Base-by-base conservation (phyloP, 2,113 vertebrate species). In the Aspidoscelis tigris region DNA sequence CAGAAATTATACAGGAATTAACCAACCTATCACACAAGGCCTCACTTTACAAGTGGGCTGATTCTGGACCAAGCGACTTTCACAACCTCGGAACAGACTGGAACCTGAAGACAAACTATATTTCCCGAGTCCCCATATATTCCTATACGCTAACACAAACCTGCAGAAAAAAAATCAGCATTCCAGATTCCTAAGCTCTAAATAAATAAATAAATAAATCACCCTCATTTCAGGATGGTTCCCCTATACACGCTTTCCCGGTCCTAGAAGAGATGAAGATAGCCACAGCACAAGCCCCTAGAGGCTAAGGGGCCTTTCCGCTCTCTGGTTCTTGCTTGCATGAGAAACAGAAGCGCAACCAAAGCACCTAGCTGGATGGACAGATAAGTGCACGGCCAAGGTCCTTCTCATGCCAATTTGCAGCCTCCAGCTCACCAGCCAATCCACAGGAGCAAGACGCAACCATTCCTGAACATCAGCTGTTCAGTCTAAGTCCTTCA, bases 191-290 rank as follows among this genome's bases (percentile, higher is more conserved):
- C 47, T 9, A 50, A 50, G 8, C 47, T 50, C 47, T 6, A 50
- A 50, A 6, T 5, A 50, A 50, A 6, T 50, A 50, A 50, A 50
- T 50, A 50, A 50, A 50, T 50, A 50, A 33, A 33, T 33, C 33
- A 50, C 47, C 47, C 8, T 50, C 47, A 5, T 50, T 50, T 50
- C 47, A 50, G 47, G 47, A 50, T 9, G 47, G 47, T 50, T 9
- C 47, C 8, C 47, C 47, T 66, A 82, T 75, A 68, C 0, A 14
- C 84, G 72, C 86, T 2, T 41, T 84, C 89, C 85, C 55, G 1
- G 73, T 91, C 81, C 44, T 0, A 0, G 76, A 68, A 68, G 83
- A 69, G 20, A 75, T 10, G 79, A 91, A 84, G 82, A 88, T 80
- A 61, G 14, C 4, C 58, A 14, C 14, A 18, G 58, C 14, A 61